Evolutionary conservation across 2,888 invertebrate genomes (phyloP).

Genomic region (Argyresthia albistria): DNA sequence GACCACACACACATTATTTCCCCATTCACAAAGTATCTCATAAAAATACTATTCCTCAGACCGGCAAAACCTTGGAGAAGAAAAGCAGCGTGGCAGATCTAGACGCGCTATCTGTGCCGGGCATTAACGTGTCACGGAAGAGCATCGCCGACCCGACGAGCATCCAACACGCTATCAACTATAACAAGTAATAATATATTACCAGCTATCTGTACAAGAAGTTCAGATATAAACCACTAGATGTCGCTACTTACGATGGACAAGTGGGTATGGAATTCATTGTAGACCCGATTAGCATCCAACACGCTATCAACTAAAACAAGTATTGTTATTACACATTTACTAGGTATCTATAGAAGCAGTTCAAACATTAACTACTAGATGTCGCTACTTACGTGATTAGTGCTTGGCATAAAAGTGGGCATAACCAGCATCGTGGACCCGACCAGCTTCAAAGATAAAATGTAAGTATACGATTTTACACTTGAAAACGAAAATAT

Average conservation of each 20-base stretch:
- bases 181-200: constrained; percentile 30
- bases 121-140: constrained; percentile 44
- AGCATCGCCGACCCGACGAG: constrained; percentile 66
- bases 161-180: constrained; percentile 56
- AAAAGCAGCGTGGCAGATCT: constrained; percentile 47
- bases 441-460: no score
- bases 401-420: constrained; percentile 41
- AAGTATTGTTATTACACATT: constrained; percentile 23
- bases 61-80: constrained; percentile 47
- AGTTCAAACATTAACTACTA: no score
- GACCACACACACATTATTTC: no score
- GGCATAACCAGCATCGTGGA: no score
- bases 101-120: constrained; percentile 47
- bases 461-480: no score
- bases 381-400: constrained; percentile 31
- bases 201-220: no score
- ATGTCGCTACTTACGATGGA: constrained; percentile 33
- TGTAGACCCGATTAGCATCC: constrained; percentile 62
- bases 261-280: constrained; percentile 56
- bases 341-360: no score
- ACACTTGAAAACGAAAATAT: no score
- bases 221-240: no score
- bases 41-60: constrained; percentile 23
- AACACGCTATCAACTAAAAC: constrained; percentile 50
- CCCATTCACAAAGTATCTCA: no score